Conservation (phyloP, 2,797 vertebrate genomes). For the Coccyzus lansbergi region DNA sequence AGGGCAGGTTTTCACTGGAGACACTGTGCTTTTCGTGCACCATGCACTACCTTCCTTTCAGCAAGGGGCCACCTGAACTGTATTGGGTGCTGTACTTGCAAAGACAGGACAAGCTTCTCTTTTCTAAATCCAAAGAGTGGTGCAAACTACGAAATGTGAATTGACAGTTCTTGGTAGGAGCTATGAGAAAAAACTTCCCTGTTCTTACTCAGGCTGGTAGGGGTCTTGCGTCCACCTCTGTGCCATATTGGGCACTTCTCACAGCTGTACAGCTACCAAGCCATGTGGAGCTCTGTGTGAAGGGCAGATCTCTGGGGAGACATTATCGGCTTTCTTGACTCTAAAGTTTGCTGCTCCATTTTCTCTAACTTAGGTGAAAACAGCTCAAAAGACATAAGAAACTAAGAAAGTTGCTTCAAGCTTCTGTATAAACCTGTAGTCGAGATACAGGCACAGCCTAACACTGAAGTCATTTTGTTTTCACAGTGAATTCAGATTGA, state of each 20-base stretch:
- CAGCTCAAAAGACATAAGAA: background rate
- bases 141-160: background rate
- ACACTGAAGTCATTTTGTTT: background rate
- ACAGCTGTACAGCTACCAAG: background rate
- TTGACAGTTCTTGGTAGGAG: background rate
- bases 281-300: background rate
- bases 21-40: background rate
- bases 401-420: background rate
- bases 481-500: background rate
- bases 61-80: fast-evolving
- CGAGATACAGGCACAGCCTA: background rate
- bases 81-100: background rate
- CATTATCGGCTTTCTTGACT: background rate
- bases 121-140: background rate
- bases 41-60: fast-evolving
- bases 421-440: background rate
- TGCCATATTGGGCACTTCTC: background rate
- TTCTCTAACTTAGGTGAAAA: background rate
- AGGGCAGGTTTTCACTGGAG: background rate
- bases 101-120: background rate
- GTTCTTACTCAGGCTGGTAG: fast-evolving
- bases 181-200: background rate
- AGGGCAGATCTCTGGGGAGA: background rate
- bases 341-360: background rate
- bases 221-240: fast-evolving